A percentile compares a stretch with the other conserved stretches of the same genome.
These are phyloP conservation scores for Cheilosia scutellata DNA, from an alignment of 2,888 invertebrate genomes.

Conservation along the genomic window DNA sequence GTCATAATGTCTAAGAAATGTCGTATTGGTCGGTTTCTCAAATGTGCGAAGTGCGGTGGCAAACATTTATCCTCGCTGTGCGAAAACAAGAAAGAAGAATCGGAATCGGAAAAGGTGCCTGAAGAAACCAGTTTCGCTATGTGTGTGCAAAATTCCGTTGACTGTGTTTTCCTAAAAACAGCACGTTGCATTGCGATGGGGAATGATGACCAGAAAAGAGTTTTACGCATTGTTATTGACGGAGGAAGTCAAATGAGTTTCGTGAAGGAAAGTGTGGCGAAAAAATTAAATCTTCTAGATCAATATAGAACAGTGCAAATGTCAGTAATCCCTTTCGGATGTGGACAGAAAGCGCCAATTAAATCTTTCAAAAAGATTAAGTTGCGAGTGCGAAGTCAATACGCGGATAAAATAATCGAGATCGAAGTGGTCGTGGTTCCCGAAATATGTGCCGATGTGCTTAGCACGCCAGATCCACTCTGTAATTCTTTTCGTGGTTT, in stretches of 20 bases:
- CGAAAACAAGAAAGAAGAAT: constrained; percentile 14
- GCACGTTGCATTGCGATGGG: constrained; percentile 26
- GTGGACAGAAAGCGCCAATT: not conserved
- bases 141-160: constrained; percentile 19
- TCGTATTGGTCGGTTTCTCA: constrained; percentile 6
- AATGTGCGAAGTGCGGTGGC: constrained; percentile 20
- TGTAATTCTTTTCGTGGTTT: constrained; percentile 15
- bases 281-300: constrained; percentile 4
- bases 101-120: not conserved
- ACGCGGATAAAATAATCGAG: not conserved
- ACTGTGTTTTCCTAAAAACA: constrained; percentile 37
- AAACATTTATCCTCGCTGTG: too few relatives aligned
- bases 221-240: constrained; percentile 35
- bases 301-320: constrained; percentile 1
- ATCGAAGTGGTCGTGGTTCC: constrained; percentile 23
- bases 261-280: constrained; percentile 10
- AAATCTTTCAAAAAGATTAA: constrained; percentile 28
- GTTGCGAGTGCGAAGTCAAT: constrained; percentile 13
- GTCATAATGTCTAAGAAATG: constrained; percentile 32
- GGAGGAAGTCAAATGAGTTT: constrained; percentile 37
- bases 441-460: constrained; percentile 34
- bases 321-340: constrained; percentile 17
- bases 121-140: not conserved
- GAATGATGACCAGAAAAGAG: constrained; percentile 5
- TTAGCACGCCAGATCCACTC: not conserved